phyloP scores from a whole-genome alignment of 2,888 invertebrate genomes.

The Tachina lurida region DNA sequence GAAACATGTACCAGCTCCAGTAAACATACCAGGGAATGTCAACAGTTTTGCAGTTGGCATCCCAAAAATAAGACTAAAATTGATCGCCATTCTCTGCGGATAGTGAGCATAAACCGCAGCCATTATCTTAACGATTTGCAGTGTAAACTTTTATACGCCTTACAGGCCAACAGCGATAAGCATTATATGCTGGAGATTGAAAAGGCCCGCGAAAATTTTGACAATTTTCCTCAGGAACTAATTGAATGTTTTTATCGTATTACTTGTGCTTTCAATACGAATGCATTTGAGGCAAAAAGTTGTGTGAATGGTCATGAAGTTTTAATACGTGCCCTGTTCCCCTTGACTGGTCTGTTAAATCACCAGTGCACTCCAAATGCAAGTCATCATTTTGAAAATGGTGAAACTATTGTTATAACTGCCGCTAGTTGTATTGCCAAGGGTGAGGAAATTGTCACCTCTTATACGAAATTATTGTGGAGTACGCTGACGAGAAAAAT shows the following conservation, averaged over 20 bases:
- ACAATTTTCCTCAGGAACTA: slow-evolving; percentile 80
- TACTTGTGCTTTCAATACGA: slow-evolving; percentile 82
- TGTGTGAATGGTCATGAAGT: slow-evolving; percentile 77
- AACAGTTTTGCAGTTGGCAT: slow-evolving; percentile 85
- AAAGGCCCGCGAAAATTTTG: slow-evolving; percentile 79
- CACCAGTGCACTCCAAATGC: slow-evolving; percentile 90
- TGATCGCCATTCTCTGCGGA: slow-evolving; percentile 77
- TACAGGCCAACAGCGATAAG: slow-evolving; percentile 81
- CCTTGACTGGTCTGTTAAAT: slow-evolving; percentile 87
- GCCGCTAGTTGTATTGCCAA: slow-evolving; percentile 85
- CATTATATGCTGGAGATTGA: slow-evolving; percentile 78
- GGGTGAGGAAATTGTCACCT: slow-evolving; percentile 87
- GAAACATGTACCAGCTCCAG: slow-evolving; percentile 85
- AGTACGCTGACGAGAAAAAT: slow-evolving; percentile 87
- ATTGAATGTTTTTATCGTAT: slow-evolving; percentile 80
- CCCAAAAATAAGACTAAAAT: slow-evolving; percentile 82
- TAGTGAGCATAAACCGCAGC: slow-evolving; percentile 80
- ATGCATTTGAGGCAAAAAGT: slow-evolving; percentile 81
- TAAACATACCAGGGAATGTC: slow-evolving; percentile 87
- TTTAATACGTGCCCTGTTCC: slow-evolving; percentile 86
- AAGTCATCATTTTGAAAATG: slow-evolving; percentile 86
- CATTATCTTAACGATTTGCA: slow-evolving; percentile 78
- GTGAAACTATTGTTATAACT: slow-evolving; percentile 85
- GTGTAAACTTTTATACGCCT: slow-evolving; percentile 78
- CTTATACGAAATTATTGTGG: slow-evolving; percentile 88